Conservation (phyloP, 2,113 vertebrate species). For the Stictonetta naevosa region DNA sequence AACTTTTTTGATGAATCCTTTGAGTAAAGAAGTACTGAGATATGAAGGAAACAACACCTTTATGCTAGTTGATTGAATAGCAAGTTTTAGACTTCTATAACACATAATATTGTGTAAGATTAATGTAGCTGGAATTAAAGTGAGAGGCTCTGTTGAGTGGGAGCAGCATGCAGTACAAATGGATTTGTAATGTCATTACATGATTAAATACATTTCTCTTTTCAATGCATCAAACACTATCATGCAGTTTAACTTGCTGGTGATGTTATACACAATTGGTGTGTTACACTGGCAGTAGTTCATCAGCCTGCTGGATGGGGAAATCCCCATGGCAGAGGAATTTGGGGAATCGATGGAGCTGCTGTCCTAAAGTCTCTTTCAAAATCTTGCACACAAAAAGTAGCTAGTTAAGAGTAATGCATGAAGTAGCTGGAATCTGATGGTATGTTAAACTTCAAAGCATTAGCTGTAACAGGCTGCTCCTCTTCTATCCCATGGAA, state of each 20-base stretch:
- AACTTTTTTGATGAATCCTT: constrained; percentile 12
- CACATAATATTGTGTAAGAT: neutral
- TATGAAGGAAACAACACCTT: neutral
- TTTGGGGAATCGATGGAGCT: neutral
- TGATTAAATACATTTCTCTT: neutral
- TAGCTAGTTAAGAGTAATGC: neutral
- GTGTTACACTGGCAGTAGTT: neutral
- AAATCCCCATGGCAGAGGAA: neutral
- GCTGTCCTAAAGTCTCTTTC: neutral
- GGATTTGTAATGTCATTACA: neutral
- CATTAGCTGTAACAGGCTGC: constrained; percentile 42
- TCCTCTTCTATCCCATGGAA: constrained; percentile 30
- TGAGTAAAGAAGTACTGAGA: neutral
- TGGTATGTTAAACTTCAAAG: constrained; percentile 21
- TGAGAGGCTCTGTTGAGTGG: neutral
- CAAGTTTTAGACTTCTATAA: neutral
- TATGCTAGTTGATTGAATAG: neutral
- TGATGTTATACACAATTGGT: neutral
- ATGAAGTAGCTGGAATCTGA: constrained; percentile 45
- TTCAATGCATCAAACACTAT: neutral
- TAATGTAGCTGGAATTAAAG: neutral
- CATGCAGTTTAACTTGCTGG: neutral
- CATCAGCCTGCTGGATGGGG: neutral
- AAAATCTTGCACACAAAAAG: neutral
- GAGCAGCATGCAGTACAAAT: neutral